A percentile compares a stretch with the other conserved stretches of the same genome.
Conservation (phyloP, 2,888 invertebrate genomes). For the Pantelozetes paolii region DNA sequence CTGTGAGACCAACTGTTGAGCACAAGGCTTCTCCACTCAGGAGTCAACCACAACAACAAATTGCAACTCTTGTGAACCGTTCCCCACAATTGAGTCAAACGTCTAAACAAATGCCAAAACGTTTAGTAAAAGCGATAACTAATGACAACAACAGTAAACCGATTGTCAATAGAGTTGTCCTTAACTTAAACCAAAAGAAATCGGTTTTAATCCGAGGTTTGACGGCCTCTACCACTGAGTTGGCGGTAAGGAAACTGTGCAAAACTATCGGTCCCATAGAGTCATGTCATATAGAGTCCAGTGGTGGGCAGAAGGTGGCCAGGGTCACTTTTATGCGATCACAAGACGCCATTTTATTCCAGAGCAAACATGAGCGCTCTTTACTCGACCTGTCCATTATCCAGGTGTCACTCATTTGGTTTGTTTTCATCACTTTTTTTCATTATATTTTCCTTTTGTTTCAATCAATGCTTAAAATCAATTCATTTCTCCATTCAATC, state of each 20-base stretch:
- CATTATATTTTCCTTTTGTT: not conserved
- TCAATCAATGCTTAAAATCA: too few species aligned
- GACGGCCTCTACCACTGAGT: slow-evolving; percentile 5
- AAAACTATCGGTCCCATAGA: slow-evolving; percentile 17
- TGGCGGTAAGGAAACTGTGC: slow-evolving; percentile 5
- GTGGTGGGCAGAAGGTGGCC: slow-evolving; percentile 13
- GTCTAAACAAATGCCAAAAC: not conserved
- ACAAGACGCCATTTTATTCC: slow-evolving; percentile 8
- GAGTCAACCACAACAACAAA: slow-evolving; percentile 22
- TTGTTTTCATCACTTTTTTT: not conserved
- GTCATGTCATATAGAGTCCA: not conserved
- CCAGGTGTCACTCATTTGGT: slow-evolving; percentile 27
- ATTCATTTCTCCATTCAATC: too few species aligned
- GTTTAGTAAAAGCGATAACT: not conserved
- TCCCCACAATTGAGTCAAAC: not conserved
- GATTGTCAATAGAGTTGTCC: not conserved
- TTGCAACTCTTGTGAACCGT: slow-evolving; percentile 16
- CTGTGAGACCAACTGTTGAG: not conserved
- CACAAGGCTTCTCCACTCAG: not conserved
- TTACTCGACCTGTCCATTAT: slow-evolving; percentile 17
- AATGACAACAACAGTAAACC: not conserved
- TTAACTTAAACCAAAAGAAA: slow-evolving; percentile 16
- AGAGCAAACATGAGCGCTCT: slow-evolving; percentile 10
- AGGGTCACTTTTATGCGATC: slow-evolving; percentile 3
- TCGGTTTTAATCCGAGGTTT: slow-evolving; percentile 26